Base-by-base conservation (phyloP, 1,140 invertebrate species). In the Cherax destructor region DNA sequence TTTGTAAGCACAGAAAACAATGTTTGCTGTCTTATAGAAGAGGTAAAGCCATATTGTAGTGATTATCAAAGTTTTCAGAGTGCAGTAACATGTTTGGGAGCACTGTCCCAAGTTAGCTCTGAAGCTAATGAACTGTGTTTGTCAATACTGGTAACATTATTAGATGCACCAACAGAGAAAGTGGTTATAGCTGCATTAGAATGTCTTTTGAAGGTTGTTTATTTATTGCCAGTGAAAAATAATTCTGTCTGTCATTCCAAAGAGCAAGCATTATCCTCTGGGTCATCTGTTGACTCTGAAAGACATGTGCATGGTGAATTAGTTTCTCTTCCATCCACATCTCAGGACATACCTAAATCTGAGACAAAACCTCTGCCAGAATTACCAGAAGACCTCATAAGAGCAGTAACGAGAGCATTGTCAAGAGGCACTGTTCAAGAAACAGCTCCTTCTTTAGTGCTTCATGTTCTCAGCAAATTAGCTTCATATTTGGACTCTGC, bases 31-130 rank as follows among this genome's bases (percentile, higher is more conserved):
- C 88, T 91, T 18, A 84, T 91, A 16, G 88, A 79, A n/a, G 88
- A 91, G 24, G 88, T 91, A 18, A 84, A 84, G 59, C 88, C 88
- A 59, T 91, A 85, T 69, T 91, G 88, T 50, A 91, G 88, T 91
- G 88, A 91, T 61, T 91, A 91, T 85, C 88, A 91, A 61, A 91
- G 88, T 84, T 91, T 91, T 69, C 83, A 59, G 16, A 24, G 81
- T 65, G 88, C 88, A 79, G 61, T 91, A 24, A 78, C n/a, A 41
- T 91, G 88, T 52, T 13, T 91, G 76, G 83, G 88, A 72, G 56
- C 47, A 41, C 61, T 91, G 16, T 74, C 88, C 24, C 49, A 41
- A 18, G 52, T 91, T 10, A 91, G 76, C 56, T 7, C 21, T 80
- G 24, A 76, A 65, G 88, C 88, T n/a, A n/a, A 79, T 41, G 76